These are phyloP conservation scores for Lepidocyrtinus sp. DNA, from an alignment of 2,888 invertebrate species.

Conservation along the genomic window DNA sequence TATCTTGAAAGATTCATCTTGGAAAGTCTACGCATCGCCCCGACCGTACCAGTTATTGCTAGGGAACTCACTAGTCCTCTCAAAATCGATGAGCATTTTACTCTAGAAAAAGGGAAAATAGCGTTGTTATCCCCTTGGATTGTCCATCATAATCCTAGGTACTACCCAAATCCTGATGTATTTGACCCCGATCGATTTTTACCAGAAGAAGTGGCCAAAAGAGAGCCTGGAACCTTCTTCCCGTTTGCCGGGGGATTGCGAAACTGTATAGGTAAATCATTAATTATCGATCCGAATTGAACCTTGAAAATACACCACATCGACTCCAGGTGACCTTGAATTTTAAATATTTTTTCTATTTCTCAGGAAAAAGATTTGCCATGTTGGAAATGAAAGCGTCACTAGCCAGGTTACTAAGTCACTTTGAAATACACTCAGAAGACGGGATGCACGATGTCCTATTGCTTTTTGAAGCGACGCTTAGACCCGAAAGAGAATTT, in stretches of 20 bases:
- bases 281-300: not conserved
- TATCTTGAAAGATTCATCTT: constrained; percentile 5
- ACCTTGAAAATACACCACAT: not conserved
- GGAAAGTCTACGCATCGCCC: constrained; percentile 9
- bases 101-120: not conserved
- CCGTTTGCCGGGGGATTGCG: constrained; percentile 33
- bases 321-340: not conserved
- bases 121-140: not conserved
- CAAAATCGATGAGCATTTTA: not conserved
- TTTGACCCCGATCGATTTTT: constrained; percentile 45
- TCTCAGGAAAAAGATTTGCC: not conserved
- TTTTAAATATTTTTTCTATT: not conserved
- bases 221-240: constrained; percentile 22
- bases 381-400: constrained; percentile 16
- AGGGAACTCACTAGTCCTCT: not conserved
- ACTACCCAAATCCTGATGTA: constrained; percentile 36
- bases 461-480: not conserved
- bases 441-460: constrained; percentile 11
- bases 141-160: not conserved
- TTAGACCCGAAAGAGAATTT: constrained; percentile 1
- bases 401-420: constrained; percentile 3
- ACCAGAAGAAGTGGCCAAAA: not conserved
- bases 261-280: constrained; percentile 37
- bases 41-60: not conserved
- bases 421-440: not conserved